These are phyloP conservation scores for Pachliopta kotzebuea DNA, from an alignment of 2,888 invertebrate genomes.

Conservation along the genomic window DNA sequence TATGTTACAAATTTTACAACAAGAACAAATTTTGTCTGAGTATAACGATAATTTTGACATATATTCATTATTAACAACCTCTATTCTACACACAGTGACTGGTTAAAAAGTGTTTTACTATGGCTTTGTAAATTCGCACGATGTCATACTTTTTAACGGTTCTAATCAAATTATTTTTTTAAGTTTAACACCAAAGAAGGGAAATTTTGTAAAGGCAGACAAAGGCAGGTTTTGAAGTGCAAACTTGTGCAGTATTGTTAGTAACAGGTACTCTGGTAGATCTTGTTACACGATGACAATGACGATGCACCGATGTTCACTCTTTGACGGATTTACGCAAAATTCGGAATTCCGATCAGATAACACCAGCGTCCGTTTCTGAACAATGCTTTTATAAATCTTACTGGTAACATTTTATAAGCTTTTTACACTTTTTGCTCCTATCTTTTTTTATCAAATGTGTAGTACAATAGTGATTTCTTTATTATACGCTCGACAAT, in stretches of 20 bases:
- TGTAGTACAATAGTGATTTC: constrained; percentile 1
- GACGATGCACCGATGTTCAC: constrained; percentile 51
- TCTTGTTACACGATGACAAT: constrained; percentile 71
- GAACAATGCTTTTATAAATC: constrained; percentile 58
- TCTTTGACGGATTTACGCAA: constrained; percentile 51
- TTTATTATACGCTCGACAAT: not conserved
- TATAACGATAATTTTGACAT: not conserved
- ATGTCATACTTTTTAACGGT: constrained; percentile 23
- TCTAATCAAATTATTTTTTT: constrained; percentile 18
- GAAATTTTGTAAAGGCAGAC: constrained; percentile 37
- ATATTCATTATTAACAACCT: not conserved
- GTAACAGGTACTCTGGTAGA: constrained; percentile 66
- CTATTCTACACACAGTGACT: not conserved
- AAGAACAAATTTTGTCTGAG: constrained; percentile 9
- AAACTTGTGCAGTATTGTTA: constrained; percentile 61
- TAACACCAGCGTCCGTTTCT: constrained; percentile 64
- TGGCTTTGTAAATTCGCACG: constrained; percentile 21
- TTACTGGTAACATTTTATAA: constrained; percentile 46
- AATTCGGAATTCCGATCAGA: constrained; percentile 75
- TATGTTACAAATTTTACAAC: constrained; percentile 9
- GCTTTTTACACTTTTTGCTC: constrained; percentile 51
- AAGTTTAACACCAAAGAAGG: constrained; percentile 2
- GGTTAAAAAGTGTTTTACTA: constrained; percentile 1
- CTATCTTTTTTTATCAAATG: constrained; percentile 7
- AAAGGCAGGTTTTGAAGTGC: constrained; percentile 47